Evolutionary conservation across 2,888 invertebrate genomes (phyloP).

Genomic region (Linhomoeus sp.): DNA sequence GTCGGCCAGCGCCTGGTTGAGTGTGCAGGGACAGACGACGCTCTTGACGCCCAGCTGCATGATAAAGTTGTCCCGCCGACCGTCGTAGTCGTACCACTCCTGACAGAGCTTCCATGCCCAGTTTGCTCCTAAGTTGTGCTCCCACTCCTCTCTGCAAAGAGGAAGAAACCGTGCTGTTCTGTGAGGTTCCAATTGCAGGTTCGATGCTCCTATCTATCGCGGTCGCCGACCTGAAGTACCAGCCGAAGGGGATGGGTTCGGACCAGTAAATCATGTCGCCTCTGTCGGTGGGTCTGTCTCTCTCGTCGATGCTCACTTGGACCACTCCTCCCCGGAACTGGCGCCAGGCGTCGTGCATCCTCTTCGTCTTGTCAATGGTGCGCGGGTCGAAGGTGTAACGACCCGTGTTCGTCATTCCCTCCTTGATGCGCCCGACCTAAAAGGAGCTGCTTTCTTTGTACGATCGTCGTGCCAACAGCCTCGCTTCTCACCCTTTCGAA

Average conservation of each 20-base stretch:
- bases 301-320: conserved; percentile 12
- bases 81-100: conserved; percentile 49
- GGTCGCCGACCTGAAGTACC: conserved; percentile 33
- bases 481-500: neutral
- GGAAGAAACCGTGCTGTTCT: neutral
- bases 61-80: conserved; percentile 17
- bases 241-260: conserved; percentile 66
- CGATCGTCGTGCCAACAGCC: too few species aligned
- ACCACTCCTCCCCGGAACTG: conserved; percentile 18
- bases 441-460: too few species aligned
- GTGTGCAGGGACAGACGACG: conserved; percentile 58
- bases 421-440: neutral
- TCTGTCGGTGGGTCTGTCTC: too few species aligned
- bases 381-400: neutral
- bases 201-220: too few species aligned
- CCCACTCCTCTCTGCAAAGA: conserved; percentile 40
- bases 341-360: conserved; percentile 12
- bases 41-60: conserved; percentile 15
- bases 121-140: conserved; percentile 48
- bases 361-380: neutral
- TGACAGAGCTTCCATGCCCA: conserved; percentile 71
- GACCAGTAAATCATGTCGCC: conserved; percentile 47
- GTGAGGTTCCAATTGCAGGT: too few species aligned
- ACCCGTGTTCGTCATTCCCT: neutral
- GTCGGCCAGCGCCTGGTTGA: conserved; percentile 50